phyloP scores from a whole-genome alignment of 2,888 invertebrate genomes.

The Mycalesis mineus region DNA sequence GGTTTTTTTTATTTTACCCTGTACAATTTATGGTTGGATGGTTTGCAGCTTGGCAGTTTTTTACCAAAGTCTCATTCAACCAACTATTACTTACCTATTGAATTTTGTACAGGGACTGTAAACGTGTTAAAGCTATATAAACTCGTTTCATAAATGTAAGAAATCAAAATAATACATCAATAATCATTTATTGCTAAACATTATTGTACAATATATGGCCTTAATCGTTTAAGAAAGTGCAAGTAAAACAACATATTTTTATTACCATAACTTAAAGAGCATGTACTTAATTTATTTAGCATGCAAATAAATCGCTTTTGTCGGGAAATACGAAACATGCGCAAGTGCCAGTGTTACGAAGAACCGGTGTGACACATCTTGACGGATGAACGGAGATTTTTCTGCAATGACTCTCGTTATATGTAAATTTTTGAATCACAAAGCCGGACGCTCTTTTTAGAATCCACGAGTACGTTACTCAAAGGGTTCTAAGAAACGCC shows the following conservation, averaged over 20 bases:
- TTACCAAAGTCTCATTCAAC: no score
- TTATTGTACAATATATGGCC: no score
- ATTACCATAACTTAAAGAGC: background rate
- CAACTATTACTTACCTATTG: no score
- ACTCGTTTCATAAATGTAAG: no score
- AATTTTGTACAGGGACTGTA: no score
- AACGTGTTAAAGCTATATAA: no score
- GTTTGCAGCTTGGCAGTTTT: no score
- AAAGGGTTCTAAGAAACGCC: slow-evolving; percentile 30
- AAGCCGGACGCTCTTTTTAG: slow-evolving; percentile 40
- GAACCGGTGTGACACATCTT: slow-evolving; percentile 50
- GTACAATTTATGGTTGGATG: no score
- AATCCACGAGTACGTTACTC: slow-evolving; percentile 31
- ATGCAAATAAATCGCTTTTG: background rate
- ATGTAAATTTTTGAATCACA: slow-evolving; percentile 65
- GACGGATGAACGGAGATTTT: slow-evolving; percentile 67
- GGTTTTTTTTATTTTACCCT: no score
- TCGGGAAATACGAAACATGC: background rate
- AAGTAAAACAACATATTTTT: background rate
- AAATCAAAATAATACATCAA: no score
- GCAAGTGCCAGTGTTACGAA: slow-evolving; percentile 10
- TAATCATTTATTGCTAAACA: no score
- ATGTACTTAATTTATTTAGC: no score
- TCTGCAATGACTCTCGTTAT: slow-evolving; percentile 62
- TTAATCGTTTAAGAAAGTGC: background rate